Conservation (phyloP, 2,797 vertebrate genomes). For the Moxostoma hubbsi region DNA sequence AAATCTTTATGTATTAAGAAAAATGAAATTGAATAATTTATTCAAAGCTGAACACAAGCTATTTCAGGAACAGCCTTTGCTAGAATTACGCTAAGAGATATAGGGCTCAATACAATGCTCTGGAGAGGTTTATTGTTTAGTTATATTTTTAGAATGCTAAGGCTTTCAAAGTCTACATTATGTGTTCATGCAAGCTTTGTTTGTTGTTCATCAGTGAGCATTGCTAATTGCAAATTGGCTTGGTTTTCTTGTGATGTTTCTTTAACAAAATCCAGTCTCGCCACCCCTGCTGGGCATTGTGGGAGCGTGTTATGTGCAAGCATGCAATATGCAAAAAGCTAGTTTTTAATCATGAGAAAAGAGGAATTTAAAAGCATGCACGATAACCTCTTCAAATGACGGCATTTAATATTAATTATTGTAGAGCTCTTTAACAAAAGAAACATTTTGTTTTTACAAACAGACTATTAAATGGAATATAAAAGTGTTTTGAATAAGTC, state of each 20-base stretch:
- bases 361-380: not conserved
- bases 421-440: too few species aligned
- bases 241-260: not conserved
- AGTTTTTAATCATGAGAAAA: not conserved
- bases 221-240: not conserved
- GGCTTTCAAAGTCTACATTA: not conserved
- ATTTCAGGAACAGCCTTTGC: constrained; percentile 34
- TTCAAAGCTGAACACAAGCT: constrained; percentile 61
- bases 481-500: too few species aligned
- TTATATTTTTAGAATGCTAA: not conserved
- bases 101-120: constrained; percentile 47
- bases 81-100: not conserved
- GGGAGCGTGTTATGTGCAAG: not conserved
- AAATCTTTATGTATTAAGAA: constrained; percentile 62
- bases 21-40: constrained; percentile 74
- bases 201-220: not conserved
- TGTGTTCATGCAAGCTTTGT: not conserved
- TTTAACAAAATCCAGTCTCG: not conserved
- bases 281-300: not conserved
- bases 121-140: constrained; percentile 34
- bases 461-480: too few species aligned
- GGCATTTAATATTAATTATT: too few species aligned
- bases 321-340: constrained; percentile 14
- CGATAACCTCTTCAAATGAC: too few species aligned
- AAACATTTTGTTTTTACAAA: too few species aligned